Evolutionary conservation across 2,888 invertebrate genomes (phyloP).

Genomic region (Phengaris arion): DNA sequence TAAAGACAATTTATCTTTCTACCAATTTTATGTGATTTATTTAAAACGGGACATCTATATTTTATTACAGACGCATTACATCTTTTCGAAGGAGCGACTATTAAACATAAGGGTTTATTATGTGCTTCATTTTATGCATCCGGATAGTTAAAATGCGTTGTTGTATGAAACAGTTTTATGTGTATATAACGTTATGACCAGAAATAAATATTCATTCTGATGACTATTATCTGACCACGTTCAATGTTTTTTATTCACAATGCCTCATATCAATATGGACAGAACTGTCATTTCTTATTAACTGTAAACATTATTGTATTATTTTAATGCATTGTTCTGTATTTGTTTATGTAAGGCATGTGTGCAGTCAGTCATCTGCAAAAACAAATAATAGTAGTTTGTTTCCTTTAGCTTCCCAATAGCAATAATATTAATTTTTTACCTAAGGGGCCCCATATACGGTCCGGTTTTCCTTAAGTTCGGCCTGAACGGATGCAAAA

Average conservation of each 20-base stretch:
- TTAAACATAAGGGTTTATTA: slow-evolving; percentile 1
- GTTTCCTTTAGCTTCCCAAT: background rate
- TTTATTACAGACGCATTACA: background rate
- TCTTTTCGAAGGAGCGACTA: background rate
- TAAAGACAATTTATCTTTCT: background rate
- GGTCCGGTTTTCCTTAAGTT: too few species aligned
- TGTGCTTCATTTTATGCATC: slow-evolving; percentile 1
- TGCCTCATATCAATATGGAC: background rate
- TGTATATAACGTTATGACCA: too few species aligned
- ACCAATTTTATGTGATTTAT: background rate
- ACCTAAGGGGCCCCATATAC: too few species aligned
- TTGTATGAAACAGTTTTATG: background rate
- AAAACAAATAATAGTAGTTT: background rate
- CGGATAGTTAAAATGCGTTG: background rate
- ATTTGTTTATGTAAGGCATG: background rate
- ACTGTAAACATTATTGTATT: background rate
- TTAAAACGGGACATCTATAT: slow-evolving; percentile 1
- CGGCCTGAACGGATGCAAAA: too few species aligned
- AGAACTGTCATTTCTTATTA: background rate
- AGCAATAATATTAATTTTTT: too few species aligned
- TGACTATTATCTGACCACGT: background rate
- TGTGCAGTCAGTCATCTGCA: background rate
- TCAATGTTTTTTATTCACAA: background rate
- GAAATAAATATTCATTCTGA: too few species aligned
- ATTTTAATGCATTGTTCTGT: background rate